A percentile compares a stretch with the other conserved stretches of the same genome.
Evolutionary conservation across 1,140 invertebrate genomes (phyloP).

Genomic region (Lordiphosa clarofinis): DNA sequence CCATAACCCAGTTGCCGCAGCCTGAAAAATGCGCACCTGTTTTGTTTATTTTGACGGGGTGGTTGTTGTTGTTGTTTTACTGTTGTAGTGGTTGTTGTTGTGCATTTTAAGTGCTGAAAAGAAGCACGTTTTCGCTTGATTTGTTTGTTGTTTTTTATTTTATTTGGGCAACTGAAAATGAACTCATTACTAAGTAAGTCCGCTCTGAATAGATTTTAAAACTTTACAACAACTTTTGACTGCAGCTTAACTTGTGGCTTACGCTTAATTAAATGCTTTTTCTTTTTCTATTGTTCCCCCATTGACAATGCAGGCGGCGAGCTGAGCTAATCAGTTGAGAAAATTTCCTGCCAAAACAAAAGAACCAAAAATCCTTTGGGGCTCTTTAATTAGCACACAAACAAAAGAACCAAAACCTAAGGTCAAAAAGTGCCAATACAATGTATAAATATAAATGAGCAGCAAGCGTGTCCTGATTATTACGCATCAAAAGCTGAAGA

Average conservation of each 20-base stretch:
- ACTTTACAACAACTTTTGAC: constrained; percentile 51
- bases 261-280: constrained; percentile 74
- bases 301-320: constrained; percentile 59
- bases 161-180: constrained; percentile 3
- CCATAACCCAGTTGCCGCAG: neutral
- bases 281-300: constrained; percentile 25
- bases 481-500: constrained; percentile 31
- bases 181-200: constrained; percentile 63
- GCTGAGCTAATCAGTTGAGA: constrained; percentile 72
- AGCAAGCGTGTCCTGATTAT: constrained; percentile 46
- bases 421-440: constrained; percentile 69
- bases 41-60: constrained; percentile 68
- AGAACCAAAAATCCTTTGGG: constrained; percentile 45
- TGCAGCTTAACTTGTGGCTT: constrained; percentile 56
- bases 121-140: constrained; percentile 25
- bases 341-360: constrained; percentile 44
- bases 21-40: constrained; percentile 68
- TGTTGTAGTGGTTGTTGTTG: constrained; percentile 36
- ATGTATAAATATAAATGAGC: constrained; percentile 65
- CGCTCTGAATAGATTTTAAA: constrained; percentile 49
- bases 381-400: constrained; percentile 64
- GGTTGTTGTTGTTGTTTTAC: constrained; percentile 28
- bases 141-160: constrained; percentile 2
- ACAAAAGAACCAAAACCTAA: constrained; percentile 42
- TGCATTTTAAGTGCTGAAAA: constrained; percentile 48